A percentile compares a stretch with the other conserved stretches of the same genome.
Evolutionary conservation across 1,140 invertebrate species (phyloP).

Genomic region (Magallana angulata): DNA sequence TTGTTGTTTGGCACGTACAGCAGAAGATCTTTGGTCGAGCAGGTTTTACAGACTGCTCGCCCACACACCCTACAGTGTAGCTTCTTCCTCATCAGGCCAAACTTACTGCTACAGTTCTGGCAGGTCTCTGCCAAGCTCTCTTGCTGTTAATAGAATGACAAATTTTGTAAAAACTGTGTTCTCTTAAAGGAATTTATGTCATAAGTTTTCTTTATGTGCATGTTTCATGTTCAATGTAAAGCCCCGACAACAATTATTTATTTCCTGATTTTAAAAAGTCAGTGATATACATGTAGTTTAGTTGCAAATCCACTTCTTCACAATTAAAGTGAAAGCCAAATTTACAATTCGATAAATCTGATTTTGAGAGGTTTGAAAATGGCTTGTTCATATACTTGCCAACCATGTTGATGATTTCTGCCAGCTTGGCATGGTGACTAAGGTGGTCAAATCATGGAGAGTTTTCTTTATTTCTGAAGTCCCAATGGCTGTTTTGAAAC

Average conservation of each 20-base stretch:
- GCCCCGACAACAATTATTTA: no score
- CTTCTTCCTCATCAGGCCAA: constrained; percentile 66
- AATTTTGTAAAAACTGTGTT: no score
- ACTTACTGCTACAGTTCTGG: constrained; percentile 62
- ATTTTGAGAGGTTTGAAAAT: no score
- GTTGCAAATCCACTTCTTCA: no score
- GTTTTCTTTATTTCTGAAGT: constrained; percentile 69
- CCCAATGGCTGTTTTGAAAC: constrained; percentile 64
- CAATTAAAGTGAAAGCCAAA: no score
- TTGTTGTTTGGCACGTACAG: constrained; percentile 69
- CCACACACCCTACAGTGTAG: constrained; percentile 72
- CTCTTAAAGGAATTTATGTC: no score
- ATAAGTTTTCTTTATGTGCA: no score
- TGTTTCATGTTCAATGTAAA: no score
- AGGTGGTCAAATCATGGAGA: constrained; percentile 66
- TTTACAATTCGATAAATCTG: no score
- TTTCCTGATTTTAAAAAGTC: no score
- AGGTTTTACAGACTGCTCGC: constrained; percentile 67
- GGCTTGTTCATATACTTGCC: constrained; percentile 49
- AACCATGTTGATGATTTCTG: constrained; percentile 68
- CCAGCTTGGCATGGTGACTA: constrained; percentile 69
- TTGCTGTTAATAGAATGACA: constrained; percentile 61
- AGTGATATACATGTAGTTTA: no score
- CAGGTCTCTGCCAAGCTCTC: constrained; percentile 66
- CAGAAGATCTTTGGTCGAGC: constrained; percentile 68